Conservation (phyloP, 2,888 invertebrate genomes). For the Hypselothyrea guttata region DNA sequence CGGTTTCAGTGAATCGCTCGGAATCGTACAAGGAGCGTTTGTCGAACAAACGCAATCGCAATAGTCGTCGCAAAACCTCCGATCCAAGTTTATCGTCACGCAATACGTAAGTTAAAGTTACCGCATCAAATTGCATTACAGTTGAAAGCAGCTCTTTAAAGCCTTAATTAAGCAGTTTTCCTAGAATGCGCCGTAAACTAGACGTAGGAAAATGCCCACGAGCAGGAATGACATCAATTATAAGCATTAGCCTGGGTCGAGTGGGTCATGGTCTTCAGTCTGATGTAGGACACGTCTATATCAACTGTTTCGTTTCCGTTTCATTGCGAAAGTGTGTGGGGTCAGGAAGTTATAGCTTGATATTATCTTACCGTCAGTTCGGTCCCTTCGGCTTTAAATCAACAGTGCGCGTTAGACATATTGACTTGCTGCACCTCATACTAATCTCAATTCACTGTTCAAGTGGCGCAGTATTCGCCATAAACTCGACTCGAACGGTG, state of each 20-base stretch:
- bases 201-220: slow-evolving; percentile 12
- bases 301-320: slow-evolving; percentile 40
- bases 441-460: slow-evolving; percentile 24
- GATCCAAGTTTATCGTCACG: slow-evolving; percentile 89
- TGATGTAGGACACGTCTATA: slow-evolving; percentile 36
- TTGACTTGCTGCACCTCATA: slow-evolving; percentile 44
- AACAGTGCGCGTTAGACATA: slow-evolving; percentile 34
- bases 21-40: slow-evolving; percentile 89
- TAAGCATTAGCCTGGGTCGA: slow-evolving; percentile 20
- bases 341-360: slow-evolving; percentile 2
- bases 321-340: slow-evolving; percentile 31
- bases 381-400: slow-evolving; percentile 39
- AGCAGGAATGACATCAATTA: slow-evolving; percentile 36
- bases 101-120: slow-evolving; percentile 84
- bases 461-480: slow-evolving; percentile 42
- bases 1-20: slow-evolving; percentile 85
- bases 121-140: too few species aligned
- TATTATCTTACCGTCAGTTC: slow-evolving; percentile 40
- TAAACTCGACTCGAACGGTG: slow-evolving; percentile 44
- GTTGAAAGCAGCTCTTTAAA: too few species aligned
- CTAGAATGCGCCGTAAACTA: slow-evolving; percentile 3
- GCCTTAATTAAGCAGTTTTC: too few species aligned
- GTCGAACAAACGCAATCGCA: slow-evolving; percentile 86
- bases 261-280: slow-evolving; percentile 25
- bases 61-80: slow-evolving; percentile 89